These are phyloP conservation scores for Perizoma flavofasciatum DNA, from an alignment of 2,888 invertebrate species.

Conservation along the genomic window DNA sequence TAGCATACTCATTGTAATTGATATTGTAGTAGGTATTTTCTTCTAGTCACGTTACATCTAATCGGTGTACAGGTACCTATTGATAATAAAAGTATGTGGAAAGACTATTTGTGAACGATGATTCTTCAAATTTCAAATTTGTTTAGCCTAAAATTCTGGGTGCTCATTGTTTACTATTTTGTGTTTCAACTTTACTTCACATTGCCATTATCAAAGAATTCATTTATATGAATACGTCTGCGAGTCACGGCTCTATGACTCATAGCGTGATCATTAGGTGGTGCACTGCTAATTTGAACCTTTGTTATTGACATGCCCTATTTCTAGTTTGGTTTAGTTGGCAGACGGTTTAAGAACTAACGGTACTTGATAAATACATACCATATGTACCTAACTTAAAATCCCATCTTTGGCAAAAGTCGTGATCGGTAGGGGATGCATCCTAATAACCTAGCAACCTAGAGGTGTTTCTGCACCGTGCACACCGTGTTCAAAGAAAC, in stretches of 20 bases:
- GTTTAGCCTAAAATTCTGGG: not conserved
- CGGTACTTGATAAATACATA: not conserved
- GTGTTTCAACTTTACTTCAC: constrained; percentile 6
- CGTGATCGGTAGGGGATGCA: no score
- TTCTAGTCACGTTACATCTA: not conserved
- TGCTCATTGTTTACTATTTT: constrained; percentile 3
- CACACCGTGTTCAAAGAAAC: no score
- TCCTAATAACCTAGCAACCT: no score
- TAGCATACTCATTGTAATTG: no score
- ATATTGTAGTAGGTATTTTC: no score
- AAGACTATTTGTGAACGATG: no score
- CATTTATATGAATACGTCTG: constrained; percentile 4
- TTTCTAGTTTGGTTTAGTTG: not conserved
- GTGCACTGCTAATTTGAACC: not conserved
- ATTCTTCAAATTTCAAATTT: no score
- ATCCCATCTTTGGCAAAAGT: no score
- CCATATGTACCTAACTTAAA: no score
- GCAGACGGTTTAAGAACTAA: not conserved
- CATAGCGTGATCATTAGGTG: not conserved
- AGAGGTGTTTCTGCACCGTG: no score
- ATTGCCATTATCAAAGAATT: constrained; percentile 12
- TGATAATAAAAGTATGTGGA: no score
- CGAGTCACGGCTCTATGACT: constrained; percentile 12
- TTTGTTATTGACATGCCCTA: constrained; percentile 3
- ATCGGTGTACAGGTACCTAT: not conserved